Base-by-base conservation (phyloP, 2,888 invertebrate species). In the Trichacis sp. region DNA sequence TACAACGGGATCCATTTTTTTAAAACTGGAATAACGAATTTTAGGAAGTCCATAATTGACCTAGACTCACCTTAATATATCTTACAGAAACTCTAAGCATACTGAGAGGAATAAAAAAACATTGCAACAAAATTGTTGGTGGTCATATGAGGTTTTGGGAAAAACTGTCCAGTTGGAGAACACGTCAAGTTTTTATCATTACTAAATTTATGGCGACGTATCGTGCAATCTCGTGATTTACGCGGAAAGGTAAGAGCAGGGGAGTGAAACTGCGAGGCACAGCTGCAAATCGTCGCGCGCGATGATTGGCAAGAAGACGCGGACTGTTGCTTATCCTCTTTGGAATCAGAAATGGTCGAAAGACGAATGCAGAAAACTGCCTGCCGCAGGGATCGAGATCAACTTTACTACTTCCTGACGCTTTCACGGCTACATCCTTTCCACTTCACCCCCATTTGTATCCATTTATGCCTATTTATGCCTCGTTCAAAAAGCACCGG, bases 381-480 rank as follows among this genome's bases (percentile, higher is more conserved):
- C 42, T 59, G 45, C 49, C 46, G 46, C 46, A 46, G 64, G 62
- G 67, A 59, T 61, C 52, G 33, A 18, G 58, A 52, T 60, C 53
- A 52, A 56, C 67, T 65, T 70, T 68, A 64, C 72, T 65, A 67
- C 70, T 76, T 77, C 75, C 76, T 73, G 72, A 67, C 72, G 67
- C 67, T 33, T 33, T 53, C n/a, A 33, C 59, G 52, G 19, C 52
- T 51, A 33, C 57, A 51, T 61, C 52, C 55, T 15, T 53, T 56
- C 62, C 61, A 54, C 59, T 64, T 64, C 58, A 66, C 64, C 59
- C 64, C 59, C 66, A 66, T 69, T 69, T 66, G 62, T 65, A 62
- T 64, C 62, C 68, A 47, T 36, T 55, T 45, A 56, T 48, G 33
- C 48, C 51, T 54, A 48, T 56, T 51, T 62, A 51, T 62, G 48